Conservation (phyloP, 2,113 vertebrate species). For the Tragelaphus strepsiceros region DNA sequence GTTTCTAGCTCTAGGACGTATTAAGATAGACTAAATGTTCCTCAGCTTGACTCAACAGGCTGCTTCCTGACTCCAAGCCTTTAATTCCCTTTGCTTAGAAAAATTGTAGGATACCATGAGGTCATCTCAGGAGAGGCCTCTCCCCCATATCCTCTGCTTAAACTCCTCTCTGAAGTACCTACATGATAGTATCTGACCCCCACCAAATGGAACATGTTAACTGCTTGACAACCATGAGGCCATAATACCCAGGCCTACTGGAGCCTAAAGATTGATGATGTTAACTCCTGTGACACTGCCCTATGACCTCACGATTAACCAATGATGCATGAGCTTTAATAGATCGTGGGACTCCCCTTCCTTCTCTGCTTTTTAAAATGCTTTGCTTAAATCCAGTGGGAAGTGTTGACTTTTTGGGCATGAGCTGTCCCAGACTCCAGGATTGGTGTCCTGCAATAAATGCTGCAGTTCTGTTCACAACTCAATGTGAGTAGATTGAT, state of each 20-base stretch:
- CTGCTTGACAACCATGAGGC: not conserved
- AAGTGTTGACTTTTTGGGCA: not conserved
- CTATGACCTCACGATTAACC: not conserved
- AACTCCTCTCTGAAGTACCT: not conserved
- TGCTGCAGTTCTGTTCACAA: not conserved
- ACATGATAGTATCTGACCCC: not conserved
- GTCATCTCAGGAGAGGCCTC: not conserved
- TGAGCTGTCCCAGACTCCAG: not conserved
- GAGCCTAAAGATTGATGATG: not conserved
- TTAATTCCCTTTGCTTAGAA: not conserved
- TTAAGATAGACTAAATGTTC: not conserved
- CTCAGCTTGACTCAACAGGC: not conserved
- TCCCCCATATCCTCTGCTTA: not conserved
- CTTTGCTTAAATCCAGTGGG: not conserved
- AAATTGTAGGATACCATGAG: not conserved
- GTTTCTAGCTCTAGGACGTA: not conserved
- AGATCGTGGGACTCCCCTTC: not conserved
- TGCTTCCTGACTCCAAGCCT: not conserved
- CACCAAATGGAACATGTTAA: not conserved
- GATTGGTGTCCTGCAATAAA: not conserved
- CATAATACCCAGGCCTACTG: not conserved
- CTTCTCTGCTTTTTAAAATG: not conserved
- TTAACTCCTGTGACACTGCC: not conserved
- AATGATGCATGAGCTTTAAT: not conserved
- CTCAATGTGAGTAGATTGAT: not conserved